Base-by-base conservation (phyloP, 2,888 invertebrate species). In the Monopis laevigella region DNA sequence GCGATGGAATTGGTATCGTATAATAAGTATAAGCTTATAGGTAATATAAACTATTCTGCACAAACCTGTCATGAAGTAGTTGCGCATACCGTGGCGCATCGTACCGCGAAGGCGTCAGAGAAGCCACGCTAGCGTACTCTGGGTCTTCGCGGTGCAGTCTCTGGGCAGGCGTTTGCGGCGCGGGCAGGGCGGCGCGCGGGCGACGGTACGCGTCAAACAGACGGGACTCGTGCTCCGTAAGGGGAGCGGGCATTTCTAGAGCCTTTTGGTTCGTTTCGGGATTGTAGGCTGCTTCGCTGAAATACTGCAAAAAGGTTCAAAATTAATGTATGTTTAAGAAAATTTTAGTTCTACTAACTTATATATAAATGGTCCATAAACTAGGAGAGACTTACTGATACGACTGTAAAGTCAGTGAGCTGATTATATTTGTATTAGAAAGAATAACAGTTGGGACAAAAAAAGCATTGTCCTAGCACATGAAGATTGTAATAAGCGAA, bases 201-300 rank as follows among this genome's bases (percentile, higher is more conserved):
- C 67, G 59, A 38, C 80, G 68, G 57, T 77, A 75, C 47, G 73
- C 74, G 56, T 84, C 68, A 66, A 84, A 68, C 66, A 78, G 66
- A 62, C 72, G 65, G 54, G 78, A 78, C 61, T 63, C 84, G 66
- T 64, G 83, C 59, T 65, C 84, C 47, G 66, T 69, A 49, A 71
- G 71, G 48, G 68, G 82, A 52, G 63, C 75, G 53, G 63, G 78
- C 80, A 82, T 71, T 40, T 81, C 78, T 51, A 80, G 59, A 3
- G 72, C 78, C 45, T 86, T 82, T 63, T 89, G 90, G 72, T 93
- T 93, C 51, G 92, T 88, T 68, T 92, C 90, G 32, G 95, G 93
- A 63, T 93, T 92, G 67, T 95, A 92, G 14, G 95, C 95, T 48
- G 93, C 92, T 64, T 92, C 91, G 51, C 93, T 89, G 71, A 93